Percentiles rank a stretch among this genome's conserved stretches.
Conservation (phyloP, 1,140 invertebrate genomes). For the Bombus affinis region DNA sequence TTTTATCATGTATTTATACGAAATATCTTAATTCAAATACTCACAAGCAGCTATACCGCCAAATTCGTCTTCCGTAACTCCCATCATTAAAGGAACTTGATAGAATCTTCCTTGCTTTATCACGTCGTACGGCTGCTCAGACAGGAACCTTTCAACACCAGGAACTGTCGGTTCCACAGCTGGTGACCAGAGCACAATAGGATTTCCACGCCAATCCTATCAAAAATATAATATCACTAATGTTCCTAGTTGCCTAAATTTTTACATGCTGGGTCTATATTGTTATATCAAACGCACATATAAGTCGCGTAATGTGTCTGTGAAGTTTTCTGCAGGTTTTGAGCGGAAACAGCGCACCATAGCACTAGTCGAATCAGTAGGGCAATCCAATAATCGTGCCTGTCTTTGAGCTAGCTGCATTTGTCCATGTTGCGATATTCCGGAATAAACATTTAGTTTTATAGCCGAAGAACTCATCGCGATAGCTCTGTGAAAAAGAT, state of each 20-base stretch:
- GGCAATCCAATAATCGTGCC: conserved; percentile 87
- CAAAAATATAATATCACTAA: not conserved
- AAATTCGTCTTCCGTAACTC: conserved; percentile 87
- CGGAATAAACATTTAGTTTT: conserved; percentile 78
- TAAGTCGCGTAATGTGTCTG: conserved; percentile 48
- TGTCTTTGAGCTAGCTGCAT: conserved; percentile 86
- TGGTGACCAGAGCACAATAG: conserved; percentile 85
- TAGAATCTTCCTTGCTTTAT: conserved; percentile 84
- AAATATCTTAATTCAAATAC: not conserved
- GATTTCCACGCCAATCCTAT: conserved; percentile 84
- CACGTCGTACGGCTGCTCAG: conserved; percentile 84
- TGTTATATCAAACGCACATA: conserved; percentile 56
- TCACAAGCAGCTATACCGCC: conserved; percentile 75
- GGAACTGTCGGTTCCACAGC: conserved; percentile 86
- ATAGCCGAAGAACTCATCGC: conserved; percentile 86
- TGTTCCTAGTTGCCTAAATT: too few relatives aligned
- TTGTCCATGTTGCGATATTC: conserved; percentile 82
- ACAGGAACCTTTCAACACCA: conserved; percentile 86
- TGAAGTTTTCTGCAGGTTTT: conserved; percentile 74
- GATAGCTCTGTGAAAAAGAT: conserved; percentile 88
- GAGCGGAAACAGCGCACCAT: conserved; percentile 86
- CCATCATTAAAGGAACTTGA: conserved; percentile 86
- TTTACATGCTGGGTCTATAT: too few relatives aligned
- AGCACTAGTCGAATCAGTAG: conserved; percentile 83
- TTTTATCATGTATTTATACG: not conserved